Conservation (phyloP, 2,888 invertebrate species). For the Lobophora halterata region DNA sequence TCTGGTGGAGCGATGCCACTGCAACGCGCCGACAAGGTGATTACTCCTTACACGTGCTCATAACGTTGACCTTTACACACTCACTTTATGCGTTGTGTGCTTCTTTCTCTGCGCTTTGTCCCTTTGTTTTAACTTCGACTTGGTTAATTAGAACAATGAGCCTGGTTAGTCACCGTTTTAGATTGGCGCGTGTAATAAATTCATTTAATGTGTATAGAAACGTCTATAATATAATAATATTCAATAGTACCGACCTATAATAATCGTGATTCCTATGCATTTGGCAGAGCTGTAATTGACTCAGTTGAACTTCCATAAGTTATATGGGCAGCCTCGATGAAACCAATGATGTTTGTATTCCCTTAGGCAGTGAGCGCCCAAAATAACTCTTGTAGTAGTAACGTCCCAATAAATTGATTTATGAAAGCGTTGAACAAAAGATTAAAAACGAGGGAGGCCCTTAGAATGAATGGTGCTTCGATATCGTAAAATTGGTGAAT, state of each 20-base stretch:
- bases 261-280: no score
- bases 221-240: neutral
- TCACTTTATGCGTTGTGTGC: no score
- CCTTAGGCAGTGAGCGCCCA: no score
- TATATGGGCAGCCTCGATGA: no score
- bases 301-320: no score
- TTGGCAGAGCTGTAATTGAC: no score
- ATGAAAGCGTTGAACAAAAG: slow-evolving; percentile 1
- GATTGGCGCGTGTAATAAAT: slow-evolving; percentile 3
- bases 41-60: slow-evolving; percentile 44
- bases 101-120: slow-evolving; percentile 40
- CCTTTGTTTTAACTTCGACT: slow-evolving; percentile 37
- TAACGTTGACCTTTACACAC: slow-evolving; percentile 47
- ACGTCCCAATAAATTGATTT: slow-evolving; percentile 12
- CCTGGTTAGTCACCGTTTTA: slow-evolving; percentile 27
- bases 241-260: no score
- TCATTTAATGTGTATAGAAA: neutral
- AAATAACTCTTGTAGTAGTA: no score
- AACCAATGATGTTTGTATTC: no score
- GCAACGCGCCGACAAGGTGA: slow-evolving; percentile 23
- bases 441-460: slow-evolving; percentile 7
- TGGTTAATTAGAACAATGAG: slow-evolving; percentile 31
- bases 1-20: slow-evolving; percentile 11
- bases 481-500: slow-evolving; percentile 26
- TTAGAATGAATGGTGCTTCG: slow-evolving; percentile 19